phyloP scores from a whole-genome alignment of 2,888 invertebrate genomes.

The Drosophila mulleri region DNA sequence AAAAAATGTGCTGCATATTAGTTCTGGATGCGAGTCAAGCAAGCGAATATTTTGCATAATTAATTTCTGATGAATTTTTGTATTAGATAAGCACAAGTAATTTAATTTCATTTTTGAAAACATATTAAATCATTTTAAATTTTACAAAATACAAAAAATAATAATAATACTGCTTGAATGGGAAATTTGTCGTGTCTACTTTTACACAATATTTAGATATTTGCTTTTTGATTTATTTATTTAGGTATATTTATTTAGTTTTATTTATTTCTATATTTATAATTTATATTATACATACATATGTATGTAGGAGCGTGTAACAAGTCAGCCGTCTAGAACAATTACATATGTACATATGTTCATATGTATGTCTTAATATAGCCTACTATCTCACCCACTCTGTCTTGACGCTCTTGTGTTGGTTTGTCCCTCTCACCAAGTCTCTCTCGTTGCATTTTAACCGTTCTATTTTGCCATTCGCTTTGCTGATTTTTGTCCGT shows the following conservation, averaged over 20 bases:
- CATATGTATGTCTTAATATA: constrained; percentile 52
- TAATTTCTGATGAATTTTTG: not conserved
- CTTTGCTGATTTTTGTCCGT: constrained; percentile 31
- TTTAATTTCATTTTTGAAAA: not conserved
- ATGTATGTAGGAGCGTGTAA: not conserved
- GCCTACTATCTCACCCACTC: constrained; percentile 35
- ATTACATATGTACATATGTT: constrained; percentile 34
- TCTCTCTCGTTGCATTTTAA: not conserved
- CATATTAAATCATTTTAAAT: not conserved
- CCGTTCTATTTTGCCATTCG: constrained; percentile 18
- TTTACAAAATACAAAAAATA: not conserved
- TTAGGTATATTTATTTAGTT: constrained; percentile 4
- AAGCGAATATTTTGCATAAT: constrained; percentile 1
- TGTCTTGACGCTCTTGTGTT: not conserved
- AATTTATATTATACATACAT: constrained; percentile 7
- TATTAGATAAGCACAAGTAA: not conserved
- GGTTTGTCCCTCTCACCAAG: not conserved
- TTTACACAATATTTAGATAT: not conserved
- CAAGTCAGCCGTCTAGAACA: constrained; percentile 33
- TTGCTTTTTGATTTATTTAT: not conserved
- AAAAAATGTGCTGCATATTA: constrained; percentile 41
- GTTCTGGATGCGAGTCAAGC: constrained; percentile 15
- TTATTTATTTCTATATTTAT: constrained; percentile 14
- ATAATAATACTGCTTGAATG: not conserved
- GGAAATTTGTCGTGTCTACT: not conserved